Conservation (phyloP, 2,888 invertebrate genomes). For the Pachliopta kotzebuea region DNA sequence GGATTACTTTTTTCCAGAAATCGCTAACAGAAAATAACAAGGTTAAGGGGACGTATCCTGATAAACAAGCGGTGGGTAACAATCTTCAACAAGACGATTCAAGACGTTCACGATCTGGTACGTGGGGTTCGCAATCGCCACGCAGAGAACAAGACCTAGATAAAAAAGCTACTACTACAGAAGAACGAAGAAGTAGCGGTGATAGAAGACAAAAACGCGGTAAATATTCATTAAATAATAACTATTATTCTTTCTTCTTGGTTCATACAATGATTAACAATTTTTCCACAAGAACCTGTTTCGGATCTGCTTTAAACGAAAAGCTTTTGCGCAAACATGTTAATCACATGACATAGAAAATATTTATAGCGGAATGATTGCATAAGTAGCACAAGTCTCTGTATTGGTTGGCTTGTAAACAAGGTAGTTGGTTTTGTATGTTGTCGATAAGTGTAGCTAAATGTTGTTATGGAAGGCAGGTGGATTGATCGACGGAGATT, state of each 20-base stretch:
- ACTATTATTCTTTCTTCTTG: not conserved
- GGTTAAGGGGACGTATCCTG: not conserved
- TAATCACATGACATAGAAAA: slow-evolving; percentile 2
- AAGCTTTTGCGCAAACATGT: not conserved
- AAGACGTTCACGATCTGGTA: slow-evolving; percentile 82
- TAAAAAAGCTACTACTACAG: slow-evolving; percentile 47
- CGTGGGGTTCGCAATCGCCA: slow-evolving; percentile 74
- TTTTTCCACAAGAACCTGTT: not conserved
- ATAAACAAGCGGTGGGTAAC: slow-evolving; percentile 20
- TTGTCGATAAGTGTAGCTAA: not conserved
- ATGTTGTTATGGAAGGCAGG: not conserved
- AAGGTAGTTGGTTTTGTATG: not conserved
- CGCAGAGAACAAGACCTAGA: slow-evolving; percentile 48
- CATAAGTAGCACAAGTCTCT: not conserved
- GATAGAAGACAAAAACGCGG: slow-evolving; percentile 68
- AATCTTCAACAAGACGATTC: slow-evolving; percentile 36
- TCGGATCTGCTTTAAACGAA: not conserved
- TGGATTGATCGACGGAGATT: not conserved
- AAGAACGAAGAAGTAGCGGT: slow-evolving; percentile 58
- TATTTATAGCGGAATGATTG: not conserved
- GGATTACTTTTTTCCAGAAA: slow-evolving; percentile 7
- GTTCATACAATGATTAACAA: not conserved
- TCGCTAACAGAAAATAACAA: slow-evolving; percentile 10
- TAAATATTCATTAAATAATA: slow-evolving; percentile 35
- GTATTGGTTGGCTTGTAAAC: slow-evolving; percentile 1